Evolutionary conservation across 1,140 invertebrate species (phyloP).

Genomic region (Nylanderia fulva): DNA sequence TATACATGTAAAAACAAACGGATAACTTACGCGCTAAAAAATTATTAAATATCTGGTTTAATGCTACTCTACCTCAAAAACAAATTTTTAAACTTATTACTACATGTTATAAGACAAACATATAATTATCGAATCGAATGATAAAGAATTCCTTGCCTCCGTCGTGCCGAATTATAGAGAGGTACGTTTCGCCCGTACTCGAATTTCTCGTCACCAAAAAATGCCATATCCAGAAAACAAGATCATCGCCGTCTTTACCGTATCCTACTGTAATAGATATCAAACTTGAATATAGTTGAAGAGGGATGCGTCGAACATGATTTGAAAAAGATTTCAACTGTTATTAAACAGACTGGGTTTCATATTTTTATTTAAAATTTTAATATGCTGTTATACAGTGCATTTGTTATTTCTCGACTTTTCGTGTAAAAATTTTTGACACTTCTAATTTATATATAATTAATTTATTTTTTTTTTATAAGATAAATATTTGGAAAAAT

Average conservation of each 20-base stretch:
- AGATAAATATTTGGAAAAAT: too few species aligned
- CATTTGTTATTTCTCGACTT: too few species aligned
- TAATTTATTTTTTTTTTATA: too few species aligned
- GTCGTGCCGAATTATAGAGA: neutral
- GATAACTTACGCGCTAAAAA: too few species aligned
- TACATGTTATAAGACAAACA: neutral
- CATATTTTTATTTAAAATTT: neutral
- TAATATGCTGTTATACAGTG: too few species aligned
- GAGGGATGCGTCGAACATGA: neutral
- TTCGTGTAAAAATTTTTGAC: too few species aligned
- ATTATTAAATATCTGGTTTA: too few species aligned
- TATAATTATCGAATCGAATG: conserved; percentile 41
- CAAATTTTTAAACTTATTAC: too few species aligned
- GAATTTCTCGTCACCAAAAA: conserved; percentile 73
- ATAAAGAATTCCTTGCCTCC: neutral
- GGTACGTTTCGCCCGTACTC: neutral
- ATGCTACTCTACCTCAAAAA: too few species aligned
- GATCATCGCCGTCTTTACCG: conserved; percentile 2
- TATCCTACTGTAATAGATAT: conserved; percentile 58
- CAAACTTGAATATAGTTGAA: neutral
- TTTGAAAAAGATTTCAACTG: too few species aligned
- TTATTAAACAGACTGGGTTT: neutral
- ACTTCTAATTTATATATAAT: too few species aligned
- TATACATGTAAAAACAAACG: too few species aligned
- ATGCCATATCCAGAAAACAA: conserved; percentile 69